Base-by-base conservation (phyloP, 2,888 invertebrate species). In the Cerceris rybyensis region DNA sequence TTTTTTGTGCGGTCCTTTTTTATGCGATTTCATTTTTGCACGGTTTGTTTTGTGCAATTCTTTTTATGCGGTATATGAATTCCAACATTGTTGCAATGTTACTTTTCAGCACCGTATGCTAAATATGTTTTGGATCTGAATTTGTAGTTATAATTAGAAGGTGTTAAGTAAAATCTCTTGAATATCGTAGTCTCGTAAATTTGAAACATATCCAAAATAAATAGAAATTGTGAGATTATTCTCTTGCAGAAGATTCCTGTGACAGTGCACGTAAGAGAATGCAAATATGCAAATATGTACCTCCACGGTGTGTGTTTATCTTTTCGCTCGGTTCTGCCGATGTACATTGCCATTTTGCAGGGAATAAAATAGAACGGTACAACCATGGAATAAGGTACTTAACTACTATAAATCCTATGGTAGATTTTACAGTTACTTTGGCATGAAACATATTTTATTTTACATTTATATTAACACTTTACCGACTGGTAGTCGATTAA, bases 181-280 rank as follows among this genome's bases (percentile, higher is more conserved):
- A n/a, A n/a, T 28, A 28, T 28, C 28, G 4, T 28, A 28, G 46
- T 5, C 46, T 46, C 46, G 46, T 13, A 5, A 8, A 8, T 46
- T 46, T 1, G 46, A 8, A 46, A 46, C 13, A 13, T 5, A 46
- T 8, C 8, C 5, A 8, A 7, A 16, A 8, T 28, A 17, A 7
- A 13, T 8, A 14, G 58, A 42, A 59, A 8, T 14, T n/a, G n/a
- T 7, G 42, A 41, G 7, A n/a, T 7, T 13, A 46, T 54, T 41
- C 13, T 60, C 41, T n/a, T 61, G 11, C 2, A 28, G 67, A 41
- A 75, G 72, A 75, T 75, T 50, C 57, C 61, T 17, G 58, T 58
- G 58, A 75, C 64, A 71, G 52, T 55, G 58, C 58, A 28, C 9
- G 39, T 61, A 75, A 43, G 39, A 39, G 55, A 42, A 54, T 28